Percentiles rank a stretch among this genome's conserved stretches.
Evolutionary conservation across 2,888 invertebrate species (phyloP).

Genomic region (Alloscopus bannaensis): DNA sequence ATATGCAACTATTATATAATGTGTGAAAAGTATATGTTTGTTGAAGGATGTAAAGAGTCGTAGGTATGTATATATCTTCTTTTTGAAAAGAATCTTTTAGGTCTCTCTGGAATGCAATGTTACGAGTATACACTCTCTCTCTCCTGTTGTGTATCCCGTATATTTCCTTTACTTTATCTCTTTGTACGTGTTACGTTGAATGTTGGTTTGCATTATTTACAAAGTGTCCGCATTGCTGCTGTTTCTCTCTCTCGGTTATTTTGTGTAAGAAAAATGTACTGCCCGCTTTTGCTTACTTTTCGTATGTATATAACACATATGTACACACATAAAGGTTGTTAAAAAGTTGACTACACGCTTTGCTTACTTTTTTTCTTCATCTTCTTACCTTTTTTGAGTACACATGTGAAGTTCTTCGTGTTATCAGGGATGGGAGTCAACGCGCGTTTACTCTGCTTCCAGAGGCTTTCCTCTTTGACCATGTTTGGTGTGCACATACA

Average conservation of each 20-base stretch:
- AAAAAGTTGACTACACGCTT: constrained; percentile 26
- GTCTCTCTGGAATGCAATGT: constrained; percentile 26
- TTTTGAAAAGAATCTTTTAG: neutral
- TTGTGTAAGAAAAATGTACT: neutral
- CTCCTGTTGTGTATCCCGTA: constrained; percentile 6
- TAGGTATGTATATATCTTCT: neutral
- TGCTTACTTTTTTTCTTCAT: constrained; percentile 16
- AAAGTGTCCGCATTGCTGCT: constrained; percentile 60
- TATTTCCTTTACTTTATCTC: constrained; percentile 1
- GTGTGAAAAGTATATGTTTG: neutral
- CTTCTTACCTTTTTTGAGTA: no score
- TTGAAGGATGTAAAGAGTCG: neutral
- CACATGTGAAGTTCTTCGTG: no score
- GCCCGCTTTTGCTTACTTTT: neutral
- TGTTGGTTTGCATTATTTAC: constrained; percentile 52
- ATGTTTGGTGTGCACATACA: no score
- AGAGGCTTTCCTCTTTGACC: no score
- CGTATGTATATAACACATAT: neutral
- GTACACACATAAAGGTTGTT: constrained; percentile 12
- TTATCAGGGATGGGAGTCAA: no score
- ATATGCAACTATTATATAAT: constrained; percentile 5
- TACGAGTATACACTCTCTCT: no score
- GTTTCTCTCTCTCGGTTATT: constrained; percentile 17
- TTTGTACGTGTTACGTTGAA: constrained; percentile 20
- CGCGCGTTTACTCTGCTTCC: no score